These are phyloP conservation scores for Chironex yamaguchii DNA, from an alignment of 30 jellyfish, hydroid and myxozoan species.

Conservation along the genomic window DNA sequence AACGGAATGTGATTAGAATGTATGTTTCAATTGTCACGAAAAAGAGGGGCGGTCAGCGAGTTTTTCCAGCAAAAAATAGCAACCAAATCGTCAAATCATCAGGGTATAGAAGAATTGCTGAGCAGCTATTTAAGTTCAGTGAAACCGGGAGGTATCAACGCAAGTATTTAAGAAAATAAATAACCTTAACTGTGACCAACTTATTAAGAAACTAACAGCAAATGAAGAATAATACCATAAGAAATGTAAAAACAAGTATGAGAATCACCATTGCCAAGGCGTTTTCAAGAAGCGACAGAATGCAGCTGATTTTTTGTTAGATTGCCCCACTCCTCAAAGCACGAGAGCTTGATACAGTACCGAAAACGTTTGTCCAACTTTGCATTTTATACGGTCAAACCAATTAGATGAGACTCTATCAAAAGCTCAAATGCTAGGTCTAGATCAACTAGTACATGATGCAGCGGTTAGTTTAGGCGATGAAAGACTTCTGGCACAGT, in stretches of 20 bases:
- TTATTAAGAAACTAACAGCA: neutral
- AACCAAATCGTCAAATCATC: neutral
- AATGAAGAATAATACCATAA: constrained; percentile 11
- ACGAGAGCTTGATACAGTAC: constrained; percentile 18
- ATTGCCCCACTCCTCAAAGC: neutral
- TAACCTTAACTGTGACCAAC: neutral
- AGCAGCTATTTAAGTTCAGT: neutral
- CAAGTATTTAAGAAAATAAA: neutral
- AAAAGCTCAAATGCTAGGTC: constrained; percentile 12
- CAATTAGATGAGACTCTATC: neutral
- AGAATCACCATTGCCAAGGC: neutral
- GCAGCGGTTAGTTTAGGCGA: neutral
- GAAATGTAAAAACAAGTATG: constrained; percentile 11
- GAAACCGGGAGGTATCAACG: neutral
- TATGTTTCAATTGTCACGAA: no score
- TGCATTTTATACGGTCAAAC: neutral
- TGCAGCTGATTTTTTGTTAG: neutral
- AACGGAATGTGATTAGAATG: no score
- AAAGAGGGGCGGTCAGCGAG: neutral
- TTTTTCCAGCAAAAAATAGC: neutral
- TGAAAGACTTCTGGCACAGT: neutral
- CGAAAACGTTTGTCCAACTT: neutral
- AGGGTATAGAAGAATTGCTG: neutral
- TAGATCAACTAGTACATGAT: constrained; percentile 17
- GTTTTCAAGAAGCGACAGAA: neutral